phyloP scores from a whole-genome alignment of 1,140 invertebrate species.

The Megalonaias nervosa region DNA sequence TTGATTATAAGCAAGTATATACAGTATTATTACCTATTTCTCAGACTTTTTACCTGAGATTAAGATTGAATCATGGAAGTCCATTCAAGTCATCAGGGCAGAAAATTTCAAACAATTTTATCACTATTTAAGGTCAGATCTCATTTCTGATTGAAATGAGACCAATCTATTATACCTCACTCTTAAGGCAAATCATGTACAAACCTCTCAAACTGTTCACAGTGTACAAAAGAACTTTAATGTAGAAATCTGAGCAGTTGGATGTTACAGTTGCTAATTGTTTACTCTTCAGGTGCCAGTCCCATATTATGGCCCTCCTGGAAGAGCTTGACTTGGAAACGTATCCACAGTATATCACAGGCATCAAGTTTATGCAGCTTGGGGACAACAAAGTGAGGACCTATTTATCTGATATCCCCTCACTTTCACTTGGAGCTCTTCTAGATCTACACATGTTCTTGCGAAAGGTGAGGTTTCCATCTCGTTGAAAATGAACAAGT shows the following conservation, averaged over 20 bases:
- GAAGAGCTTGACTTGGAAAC: constrained; percentile 63
- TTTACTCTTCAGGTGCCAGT: constrained; percentile 23
- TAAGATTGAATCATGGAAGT: too few species aligned
- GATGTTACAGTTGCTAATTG: neutral
- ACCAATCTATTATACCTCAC: too few species aligned
- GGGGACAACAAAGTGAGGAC: constrained; percentile 50
- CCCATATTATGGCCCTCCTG: constrained; percentile 63
- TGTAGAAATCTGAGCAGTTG: neutral
- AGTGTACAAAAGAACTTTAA: too few species aligned
- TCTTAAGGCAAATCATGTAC: too few species aligned
- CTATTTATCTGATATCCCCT: constrained; percentile 67
- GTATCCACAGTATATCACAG: constrained; percentile 64
- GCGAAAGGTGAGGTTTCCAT: constrained; percentile 46
- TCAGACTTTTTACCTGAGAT: too few species aligned
- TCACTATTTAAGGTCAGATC: too few species aligned
- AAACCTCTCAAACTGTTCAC: too few species aligned
- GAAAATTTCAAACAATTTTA: too few species aligned
- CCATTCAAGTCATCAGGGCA: too few species aligned
- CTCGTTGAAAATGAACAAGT: constrained; percentile 1
- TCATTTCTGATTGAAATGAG: too few species aligned
- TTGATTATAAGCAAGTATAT: too few species aligned
- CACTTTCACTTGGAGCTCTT: constrained; percentile 62
- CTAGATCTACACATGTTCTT: constrained; percentile 66
- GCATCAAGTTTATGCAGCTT: constrained; percentile 68
- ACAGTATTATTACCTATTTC: too few species aligned